These are phyloP conservation scores for Hapalemur alaotrensis DNA, from an alignment of 2,797 vertebrate genomes.

Conservation along the genomic window DNA sequence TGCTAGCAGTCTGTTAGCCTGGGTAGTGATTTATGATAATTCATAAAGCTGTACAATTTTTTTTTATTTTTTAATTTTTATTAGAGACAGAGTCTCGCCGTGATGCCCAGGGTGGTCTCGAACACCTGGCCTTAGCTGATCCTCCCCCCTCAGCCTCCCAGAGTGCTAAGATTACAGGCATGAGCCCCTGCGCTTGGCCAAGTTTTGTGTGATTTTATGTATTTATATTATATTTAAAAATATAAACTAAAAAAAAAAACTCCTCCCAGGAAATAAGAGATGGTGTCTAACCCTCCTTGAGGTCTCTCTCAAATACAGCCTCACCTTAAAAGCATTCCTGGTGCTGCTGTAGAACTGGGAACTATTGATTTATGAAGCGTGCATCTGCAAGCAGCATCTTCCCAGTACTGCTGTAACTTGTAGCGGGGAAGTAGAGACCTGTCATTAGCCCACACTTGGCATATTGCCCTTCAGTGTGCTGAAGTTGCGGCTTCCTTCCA, in stretches of 20 bases:
- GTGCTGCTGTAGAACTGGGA: background rate
- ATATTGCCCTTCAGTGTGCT: background rate
- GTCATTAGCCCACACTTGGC: background rate
- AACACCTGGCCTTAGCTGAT: too few relatives aligned
- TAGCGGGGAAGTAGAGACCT: background rate
- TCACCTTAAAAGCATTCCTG: background rate
- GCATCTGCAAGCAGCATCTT: background rate
- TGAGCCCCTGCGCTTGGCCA: too few relatives aligned
- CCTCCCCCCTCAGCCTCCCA: too few relatives aligned
- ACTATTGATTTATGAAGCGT: background rate
- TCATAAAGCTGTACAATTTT: background rate
- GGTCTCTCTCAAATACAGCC: background rate
- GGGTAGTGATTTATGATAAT: background rate
- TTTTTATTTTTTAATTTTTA: too few relatives aligned
- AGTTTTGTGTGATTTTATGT: background rate
- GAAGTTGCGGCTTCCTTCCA: background rate
- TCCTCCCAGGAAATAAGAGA: background rate
- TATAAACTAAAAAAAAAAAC: background rate
- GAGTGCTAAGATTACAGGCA: too few relatives aligned
- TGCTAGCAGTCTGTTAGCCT: background rate
- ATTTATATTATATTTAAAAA: conserved; percentile 32
- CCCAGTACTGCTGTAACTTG: background rate
- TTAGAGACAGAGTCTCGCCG: too few relatives aligned
- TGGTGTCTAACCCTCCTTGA: background rate
- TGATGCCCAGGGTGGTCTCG: too few relatives aligned